Base-by-base conservation (phyloP, 2,888 invertebrate genomes). In the Xestobium rufovillosum region DNA sequence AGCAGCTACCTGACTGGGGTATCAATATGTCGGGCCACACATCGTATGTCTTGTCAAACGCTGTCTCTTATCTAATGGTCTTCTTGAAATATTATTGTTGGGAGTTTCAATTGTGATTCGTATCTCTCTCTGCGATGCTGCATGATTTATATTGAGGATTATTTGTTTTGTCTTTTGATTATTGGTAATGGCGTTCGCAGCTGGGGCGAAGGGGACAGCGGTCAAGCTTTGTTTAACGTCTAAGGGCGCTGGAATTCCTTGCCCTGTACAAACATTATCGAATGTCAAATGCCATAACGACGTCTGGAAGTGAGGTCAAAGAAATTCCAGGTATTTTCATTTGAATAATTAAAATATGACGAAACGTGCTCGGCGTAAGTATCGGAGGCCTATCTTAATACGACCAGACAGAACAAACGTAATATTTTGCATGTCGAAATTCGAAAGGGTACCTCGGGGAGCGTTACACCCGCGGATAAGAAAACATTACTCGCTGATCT, bases 401-500 rank as follows among this genome's bases (percentile, higher is more conserved):
- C 23, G n/a, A 19, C 23, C 23, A 47, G 45, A 48, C 49, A 51
- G 54, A 52, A 54, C 56, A 51, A 58, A 56, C 53, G 56, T 56
- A 55, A 57, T 56, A 59, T 57, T 59, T 59, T 52, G 56, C 52
- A 52, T 56, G 56, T 59, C 57, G 57, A 57, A 57, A 57, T 53
- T n/a, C n/a, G 52, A 51, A 56, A 57, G 57, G 56, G 53, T 56
- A 55, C 56, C 57, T 52, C 47, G 40, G 56, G 57, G 56, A 57
- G 36, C 44, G 46, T 43, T 48, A 44, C 51, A 45, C 42, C 48
- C 50, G 48, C 50, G 56, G 59, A 57, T 57, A 57, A 59, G 56
- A 55, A 55, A 56, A 55, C 56, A 55, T 58, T 57, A 54, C 49
- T 53, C 50, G 55, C 59, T 60, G 61, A 62, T 61, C 61, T 59